Evolutionary conservation across 2,797 vertebrate genomes (phyloP).

Genomic region (Lutjanus argentimaculatus): DNA sequence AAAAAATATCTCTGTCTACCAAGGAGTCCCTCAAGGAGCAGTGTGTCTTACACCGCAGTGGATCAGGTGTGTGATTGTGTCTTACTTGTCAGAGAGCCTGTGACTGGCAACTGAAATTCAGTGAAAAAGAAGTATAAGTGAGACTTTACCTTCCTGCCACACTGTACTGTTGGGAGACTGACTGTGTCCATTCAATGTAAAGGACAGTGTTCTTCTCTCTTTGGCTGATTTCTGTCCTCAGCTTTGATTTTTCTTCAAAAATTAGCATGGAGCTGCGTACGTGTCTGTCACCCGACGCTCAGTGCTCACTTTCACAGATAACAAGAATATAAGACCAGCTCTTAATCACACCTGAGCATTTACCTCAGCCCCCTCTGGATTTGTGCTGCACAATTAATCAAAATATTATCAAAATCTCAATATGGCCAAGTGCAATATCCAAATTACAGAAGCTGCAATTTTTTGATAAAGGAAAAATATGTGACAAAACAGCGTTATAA

Average conservation of each 20-base stretch:
- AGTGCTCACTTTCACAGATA: conserved; percentile 10
- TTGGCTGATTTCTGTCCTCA: not conserved
- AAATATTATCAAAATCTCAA: no score
- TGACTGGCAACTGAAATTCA: conserved; percentile 18
- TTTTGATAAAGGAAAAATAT: no score
- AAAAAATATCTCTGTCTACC: conserved; percentile 14
- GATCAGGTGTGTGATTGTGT: conserved; percentile 52
- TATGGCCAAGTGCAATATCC: no score
- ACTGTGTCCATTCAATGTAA: not conserved
- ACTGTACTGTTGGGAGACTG: not conserved
- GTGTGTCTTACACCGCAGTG: conserved; percentile 39
- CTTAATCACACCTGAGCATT: conserved; percentile 58
- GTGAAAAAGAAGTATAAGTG: conserved; percentile 16
- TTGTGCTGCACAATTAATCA: not conserved
- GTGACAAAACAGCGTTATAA: no score
- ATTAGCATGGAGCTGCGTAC: not conserved
- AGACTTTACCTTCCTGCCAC: conserved; percentile 14
- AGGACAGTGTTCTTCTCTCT: not conserved
- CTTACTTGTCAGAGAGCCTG: conserved; percentile 22
- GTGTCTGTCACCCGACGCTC: not conserved
- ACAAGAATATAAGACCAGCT: conserved; percentile 34
- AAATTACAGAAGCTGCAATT: no score
- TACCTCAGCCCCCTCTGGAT: conserved; percentile 15
- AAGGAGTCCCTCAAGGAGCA: conserved; percentile 9
- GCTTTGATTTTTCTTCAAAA: not conserved